phyloP scores from a whole-genome alignment of 2,797 vertebrate genomes.

The Psittacula derbiana region DNA sequence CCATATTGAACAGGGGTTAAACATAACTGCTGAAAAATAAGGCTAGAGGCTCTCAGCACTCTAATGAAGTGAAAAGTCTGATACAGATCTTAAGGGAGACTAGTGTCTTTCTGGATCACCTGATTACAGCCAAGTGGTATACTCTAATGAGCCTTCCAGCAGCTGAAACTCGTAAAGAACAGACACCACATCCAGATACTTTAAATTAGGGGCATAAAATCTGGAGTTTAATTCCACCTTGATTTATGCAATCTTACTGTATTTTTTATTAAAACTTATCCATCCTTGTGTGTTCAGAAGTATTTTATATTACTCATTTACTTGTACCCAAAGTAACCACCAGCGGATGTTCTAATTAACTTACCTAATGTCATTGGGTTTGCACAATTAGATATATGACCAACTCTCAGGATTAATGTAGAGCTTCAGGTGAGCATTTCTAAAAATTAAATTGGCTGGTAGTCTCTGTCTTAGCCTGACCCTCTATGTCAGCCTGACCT shows the following conservation, averaged over 20 bases:
- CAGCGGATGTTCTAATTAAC: neutral
- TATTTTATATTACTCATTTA: neutral
- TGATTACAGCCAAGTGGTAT: neutral
- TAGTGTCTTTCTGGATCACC: neutral
- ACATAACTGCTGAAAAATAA: neutral
- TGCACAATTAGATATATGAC: neutral
- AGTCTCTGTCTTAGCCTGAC: neutral
- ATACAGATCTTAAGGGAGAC: neutral
- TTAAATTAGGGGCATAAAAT: neutral
- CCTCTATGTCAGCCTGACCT: neutral
- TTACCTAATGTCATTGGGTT: neutral
- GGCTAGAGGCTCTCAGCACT: neutral
- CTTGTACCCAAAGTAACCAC: neutral
- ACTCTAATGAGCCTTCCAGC: neutral
- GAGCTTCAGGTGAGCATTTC: neutral
- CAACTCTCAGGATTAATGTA: neutral
- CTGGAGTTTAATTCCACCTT: neutral
- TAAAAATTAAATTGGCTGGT: neutral
- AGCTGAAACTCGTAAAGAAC: neutral
- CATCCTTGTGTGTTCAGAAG: neutral
- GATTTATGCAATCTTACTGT: neutral
- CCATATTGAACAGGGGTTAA: rapidly evolving
- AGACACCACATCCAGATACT: neutral
- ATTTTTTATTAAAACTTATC: neutral
- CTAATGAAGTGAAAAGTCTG: neutral